phyloP scores from a whole-genome alignment of 2,797 vertebrate genomes.

The Sebastes dallii region DNA sequence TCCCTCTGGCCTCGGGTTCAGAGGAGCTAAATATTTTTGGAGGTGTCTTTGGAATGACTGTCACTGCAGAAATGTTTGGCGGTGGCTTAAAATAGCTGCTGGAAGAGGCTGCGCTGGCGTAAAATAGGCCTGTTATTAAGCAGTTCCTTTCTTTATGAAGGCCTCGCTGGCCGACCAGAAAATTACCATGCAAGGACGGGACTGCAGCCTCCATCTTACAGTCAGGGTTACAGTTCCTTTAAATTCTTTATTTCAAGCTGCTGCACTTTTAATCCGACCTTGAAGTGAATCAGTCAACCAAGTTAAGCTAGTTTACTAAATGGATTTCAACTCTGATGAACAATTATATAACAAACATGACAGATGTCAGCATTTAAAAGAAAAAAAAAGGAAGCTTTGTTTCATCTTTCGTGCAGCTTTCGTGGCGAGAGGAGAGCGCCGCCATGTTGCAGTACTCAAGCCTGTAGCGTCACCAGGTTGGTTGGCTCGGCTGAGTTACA shows the following conservation, averaged over 20 bases:
- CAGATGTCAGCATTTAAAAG: too few relatives aligned
- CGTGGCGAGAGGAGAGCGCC: too few relatives aligned
- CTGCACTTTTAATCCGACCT: background rate
- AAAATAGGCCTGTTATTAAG: constrained; percentile 63
- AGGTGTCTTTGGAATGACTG: constrained; percentile 46
- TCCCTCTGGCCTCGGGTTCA: constrained; percentile 16
- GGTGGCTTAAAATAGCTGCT: constrained; percentile 62
- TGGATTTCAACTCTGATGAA: too few relatives aligned
- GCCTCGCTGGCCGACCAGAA: constrained; percentile 13
- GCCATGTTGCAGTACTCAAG: too few relatives aligned
- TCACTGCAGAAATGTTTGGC: constrained; percentile 44
- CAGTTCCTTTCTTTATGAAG: constrained; percentile 42
- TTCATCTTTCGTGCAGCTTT: too few relatives aligned
- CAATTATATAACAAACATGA: too few relatives aligned
- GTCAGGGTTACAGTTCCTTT: background rate
- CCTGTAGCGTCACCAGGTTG: too few relatives aligned
- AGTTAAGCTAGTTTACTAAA: too few relatives aligned
- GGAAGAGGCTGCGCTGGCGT: constrained; percentile 29
- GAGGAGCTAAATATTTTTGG: constrained; percentile 53
- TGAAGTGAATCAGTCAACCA: too few relatives aligned
- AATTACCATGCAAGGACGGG: constrained; percentile 26
- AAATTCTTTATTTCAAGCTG: background rate
- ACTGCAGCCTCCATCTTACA: background rate
- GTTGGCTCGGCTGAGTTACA: too few relatives aligned
- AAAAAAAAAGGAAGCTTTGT: too few relatives aligned